Evolutionary conservation across 2,113 vertebrate species (phyloP).

Genomic region (Mohoua ochrocephala): DNA sequence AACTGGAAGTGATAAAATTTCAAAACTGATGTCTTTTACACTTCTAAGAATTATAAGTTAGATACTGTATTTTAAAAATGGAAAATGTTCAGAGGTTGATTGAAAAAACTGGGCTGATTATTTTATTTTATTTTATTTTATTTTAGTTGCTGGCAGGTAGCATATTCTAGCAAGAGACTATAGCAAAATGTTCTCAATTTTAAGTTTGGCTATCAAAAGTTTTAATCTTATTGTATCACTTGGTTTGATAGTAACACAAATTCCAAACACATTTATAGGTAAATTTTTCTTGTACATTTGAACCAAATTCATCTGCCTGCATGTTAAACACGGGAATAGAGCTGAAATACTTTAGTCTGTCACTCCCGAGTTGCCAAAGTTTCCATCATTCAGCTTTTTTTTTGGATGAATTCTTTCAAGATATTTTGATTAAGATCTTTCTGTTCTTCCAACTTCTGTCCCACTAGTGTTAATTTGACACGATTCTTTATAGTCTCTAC

Average conservation of each 20-base stretch:
- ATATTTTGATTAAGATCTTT: neutral
- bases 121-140: neutral
- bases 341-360: neutral
- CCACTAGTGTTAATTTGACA: neutral
- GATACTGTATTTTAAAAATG: neutral
- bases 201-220: neutral
- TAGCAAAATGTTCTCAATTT: neutral
- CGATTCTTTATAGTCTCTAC: neutral
- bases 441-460: neutral
- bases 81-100: neutral
- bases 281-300: neutral
- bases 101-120: neutral
- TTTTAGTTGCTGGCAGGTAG: neutral
- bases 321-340: neutral
- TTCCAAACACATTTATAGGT: neutral
- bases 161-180: neutral
- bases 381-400: neutral
- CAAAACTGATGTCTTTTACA: neutral
- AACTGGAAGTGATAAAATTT: neutral
- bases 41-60: neutral
- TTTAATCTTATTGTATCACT: neutral
- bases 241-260: neutral
- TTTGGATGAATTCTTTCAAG: neutral
- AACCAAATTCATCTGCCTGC: neutral
- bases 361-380: neutral